A percentile compares a stretch with the other conserved stretches of the same genome.
Evolutionary conservation across 2,797 vertebrate species (phyloP).

Genomic region (Otolemur crassicaudatus): DNA sequence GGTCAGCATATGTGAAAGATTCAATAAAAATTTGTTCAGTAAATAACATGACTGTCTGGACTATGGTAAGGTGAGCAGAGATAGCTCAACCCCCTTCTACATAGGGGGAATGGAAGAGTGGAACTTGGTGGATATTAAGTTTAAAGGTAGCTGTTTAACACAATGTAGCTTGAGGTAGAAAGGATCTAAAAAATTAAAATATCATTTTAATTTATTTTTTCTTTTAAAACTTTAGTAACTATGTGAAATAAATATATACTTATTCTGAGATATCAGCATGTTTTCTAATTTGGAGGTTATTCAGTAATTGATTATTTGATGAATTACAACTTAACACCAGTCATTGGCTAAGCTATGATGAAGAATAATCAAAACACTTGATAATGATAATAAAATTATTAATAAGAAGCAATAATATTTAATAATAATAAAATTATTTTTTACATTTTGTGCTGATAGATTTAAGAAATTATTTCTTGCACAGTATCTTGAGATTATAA

Average conservation of each 20-base stretch:
- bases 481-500: background rate
- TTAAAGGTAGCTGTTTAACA: background rate
- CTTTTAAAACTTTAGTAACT: background rate
- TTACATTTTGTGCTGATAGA: background rate
- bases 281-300: background rate
- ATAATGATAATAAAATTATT: too few species aligned
- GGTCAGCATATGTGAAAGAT: background rate
- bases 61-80: background rate
- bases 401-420: too few species aligned
- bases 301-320: background rate
- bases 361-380: background rate
- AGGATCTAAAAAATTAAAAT: background rate
- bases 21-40: background rate
- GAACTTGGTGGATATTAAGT: background rate
- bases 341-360: background rate
- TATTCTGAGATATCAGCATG: background rate
- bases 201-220: background rate
- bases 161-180: background rate
- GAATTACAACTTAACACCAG: background rate
- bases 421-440: background rate
- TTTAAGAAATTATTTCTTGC: background rate
- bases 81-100: background rate
- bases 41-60: background rate
- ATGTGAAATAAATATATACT: background rate
- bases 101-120: background rate